phyloP scores from a whole-genome alignment of 2,797 vertebrate genomes.

The Eurystomus glaucurus region DNA sequence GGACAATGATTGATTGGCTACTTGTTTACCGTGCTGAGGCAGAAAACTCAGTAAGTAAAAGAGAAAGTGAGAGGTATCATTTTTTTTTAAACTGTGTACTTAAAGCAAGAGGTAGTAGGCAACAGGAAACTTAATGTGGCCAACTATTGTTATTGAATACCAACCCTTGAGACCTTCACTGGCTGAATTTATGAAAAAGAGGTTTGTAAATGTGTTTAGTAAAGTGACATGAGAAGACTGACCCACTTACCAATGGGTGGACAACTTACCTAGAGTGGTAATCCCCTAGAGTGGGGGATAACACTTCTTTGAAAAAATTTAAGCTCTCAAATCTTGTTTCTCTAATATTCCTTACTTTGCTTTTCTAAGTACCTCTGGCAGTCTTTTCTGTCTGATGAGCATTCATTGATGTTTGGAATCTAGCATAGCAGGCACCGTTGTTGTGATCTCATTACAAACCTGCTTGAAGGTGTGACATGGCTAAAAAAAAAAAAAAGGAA shows the following conservation, averaged over 20 bases:
- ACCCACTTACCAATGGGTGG: background rate
- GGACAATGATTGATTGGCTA: background rate
- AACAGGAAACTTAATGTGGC: background rate
- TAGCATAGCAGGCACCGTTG: background rate
- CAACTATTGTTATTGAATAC: background rate
- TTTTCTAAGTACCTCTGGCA: background rate
- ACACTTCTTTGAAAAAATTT: background rate
- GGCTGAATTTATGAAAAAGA: background rate
- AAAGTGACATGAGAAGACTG: background rate
- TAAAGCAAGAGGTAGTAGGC: background rate
- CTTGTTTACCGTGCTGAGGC: background rate
- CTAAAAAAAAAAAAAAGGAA: background rate
- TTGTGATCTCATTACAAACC: background rate
- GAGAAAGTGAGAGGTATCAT: background rate
- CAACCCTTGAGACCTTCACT: background rate
- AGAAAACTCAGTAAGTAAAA: background rate
- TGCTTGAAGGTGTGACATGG: background rate
- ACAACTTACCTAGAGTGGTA: background rate
- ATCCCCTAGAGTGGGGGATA: no score
- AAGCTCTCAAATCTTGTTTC: background rate
- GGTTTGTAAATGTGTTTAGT: background rate
- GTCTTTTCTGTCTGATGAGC: background rate
- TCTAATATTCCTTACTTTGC: background rate
- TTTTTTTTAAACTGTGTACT: background rate
- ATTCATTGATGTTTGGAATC: background rate